Evolutionary conservation across 2,888 invertebrate species (phyloP).

Genomic region (Andricus curvator): DNA sequence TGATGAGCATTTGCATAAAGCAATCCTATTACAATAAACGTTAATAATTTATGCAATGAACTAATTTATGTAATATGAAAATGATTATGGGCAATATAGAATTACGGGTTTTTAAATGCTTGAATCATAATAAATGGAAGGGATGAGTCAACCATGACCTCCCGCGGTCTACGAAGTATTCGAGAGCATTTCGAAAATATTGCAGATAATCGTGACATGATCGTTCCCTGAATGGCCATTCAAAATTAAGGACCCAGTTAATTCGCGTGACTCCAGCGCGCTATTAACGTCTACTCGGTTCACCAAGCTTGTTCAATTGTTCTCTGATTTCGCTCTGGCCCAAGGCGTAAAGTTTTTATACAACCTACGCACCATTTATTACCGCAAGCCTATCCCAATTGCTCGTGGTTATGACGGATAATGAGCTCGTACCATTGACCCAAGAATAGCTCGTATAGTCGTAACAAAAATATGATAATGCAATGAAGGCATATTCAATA

Average conservation of each 20-base stretch:
- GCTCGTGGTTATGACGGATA: slow-evolving; percentile 31
- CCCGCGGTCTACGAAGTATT: slow-evolving; percentile 6
- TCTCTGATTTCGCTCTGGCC: slow-evolving; percentile 31
- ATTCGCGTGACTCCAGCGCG: slow-evolving; percentile 36
- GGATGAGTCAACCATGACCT: neutral
- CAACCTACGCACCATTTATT: slow-evolving; percentile 45
- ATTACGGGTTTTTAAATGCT: neutral
- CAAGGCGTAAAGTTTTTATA: slow-evolving; percentile 10
- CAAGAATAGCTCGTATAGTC: slow-evolving; percentile 13
- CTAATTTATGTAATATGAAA: neutral
- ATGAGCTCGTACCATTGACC: slow-evolving; percentile 34
- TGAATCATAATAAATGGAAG: neutral
- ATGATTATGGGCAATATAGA: neutral
- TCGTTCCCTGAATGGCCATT: slow-evolving; percentile 31
- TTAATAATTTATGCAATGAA: neutral
- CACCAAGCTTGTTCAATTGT: slow-evolving; percentile 9
- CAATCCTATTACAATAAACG: no score
- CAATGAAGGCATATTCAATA: slow-evolving; percentile 13
- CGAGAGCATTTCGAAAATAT: slow-evolving; percentile 8
- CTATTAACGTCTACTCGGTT: slow-evolving; percentile 7
- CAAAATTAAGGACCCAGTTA: slow-evolving; percentile 25
- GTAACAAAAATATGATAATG: slow-evolving; percentile 9
- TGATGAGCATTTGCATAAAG: no score
- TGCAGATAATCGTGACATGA: slow-evolving; percentile 41
- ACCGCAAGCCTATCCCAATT: slow-evolving; percentile 40